Percentiles rank a stretch among this genome's conserved stretches.
Conservation (phyloP, 2,888 invertebrate genomes). For the Aporophyla lueneburgensis region DNA sequence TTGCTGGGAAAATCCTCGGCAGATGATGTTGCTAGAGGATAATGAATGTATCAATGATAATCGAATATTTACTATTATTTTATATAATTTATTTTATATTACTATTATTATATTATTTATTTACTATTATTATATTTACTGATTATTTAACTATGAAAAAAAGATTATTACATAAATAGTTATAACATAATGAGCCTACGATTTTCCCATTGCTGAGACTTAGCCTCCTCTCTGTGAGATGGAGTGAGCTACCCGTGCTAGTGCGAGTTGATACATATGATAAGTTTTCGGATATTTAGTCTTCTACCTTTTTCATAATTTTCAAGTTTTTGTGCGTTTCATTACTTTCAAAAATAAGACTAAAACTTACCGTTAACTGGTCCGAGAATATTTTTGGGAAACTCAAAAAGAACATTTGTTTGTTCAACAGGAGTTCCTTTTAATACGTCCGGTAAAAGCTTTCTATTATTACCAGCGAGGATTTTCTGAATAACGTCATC, state of each 20-base stretch:
- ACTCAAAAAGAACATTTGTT: background rate
- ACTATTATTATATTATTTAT: too few species aligned
- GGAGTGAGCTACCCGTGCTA: background rate
- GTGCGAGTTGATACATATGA: background rate
- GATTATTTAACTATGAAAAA: background rate
- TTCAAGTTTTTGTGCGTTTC: background rate
- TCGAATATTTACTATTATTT: too few species aligned
- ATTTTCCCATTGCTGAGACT: background rate
- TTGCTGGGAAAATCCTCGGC: too few species aligned
- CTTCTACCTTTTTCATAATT: background rate
- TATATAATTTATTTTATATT: too few species aligned
- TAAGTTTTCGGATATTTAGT: background rate
- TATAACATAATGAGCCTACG: background rate
- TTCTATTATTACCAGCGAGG: background rate
- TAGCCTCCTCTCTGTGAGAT: background rate
- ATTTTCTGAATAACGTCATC: background rate
- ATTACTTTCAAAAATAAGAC: background rate
- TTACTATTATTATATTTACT: too few species aligned
- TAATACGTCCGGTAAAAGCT: background rate
- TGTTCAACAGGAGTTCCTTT: background rate
- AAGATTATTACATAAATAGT: background rate
- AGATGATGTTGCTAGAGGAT: background rate
- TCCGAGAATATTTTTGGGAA: constrained; percentile 1
- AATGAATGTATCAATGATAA: background rate
- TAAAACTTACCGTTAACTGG: constrained; percentile 33